A percentile compares a stretch with the other conserved stretches of the same genome.
phyloP scores from a whole-genome alignment of 1,140 invertebrate genomes.

The Trialeurodes vaporariorum region DNA sequence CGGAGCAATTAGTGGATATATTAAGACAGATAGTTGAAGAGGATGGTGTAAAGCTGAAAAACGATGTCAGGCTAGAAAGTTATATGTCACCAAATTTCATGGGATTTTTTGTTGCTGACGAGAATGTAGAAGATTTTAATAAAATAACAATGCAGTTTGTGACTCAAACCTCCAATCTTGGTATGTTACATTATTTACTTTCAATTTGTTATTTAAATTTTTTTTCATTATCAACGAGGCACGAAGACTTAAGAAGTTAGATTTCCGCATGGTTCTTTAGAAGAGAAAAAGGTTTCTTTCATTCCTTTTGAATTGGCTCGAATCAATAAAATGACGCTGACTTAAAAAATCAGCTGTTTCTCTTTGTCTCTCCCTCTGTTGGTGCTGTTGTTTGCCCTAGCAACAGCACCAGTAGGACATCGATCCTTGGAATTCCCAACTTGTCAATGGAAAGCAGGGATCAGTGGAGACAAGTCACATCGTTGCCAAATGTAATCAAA shows the following conservation, averaged over 20 bases:
- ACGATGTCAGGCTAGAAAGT: slow-evolving; percentile 55
- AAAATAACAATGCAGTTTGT: slow-evolving; percentile 60
- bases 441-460: too few species aligned
- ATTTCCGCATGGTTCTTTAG: slow-evolving; percentile 9
- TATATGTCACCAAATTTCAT: slow-evolving; percentile 78
- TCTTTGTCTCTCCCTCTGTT: slow-evolving; percentile 13
- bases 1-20: slow-evolving; percentile 46
- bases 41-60: slow-evolving; percentile 40
- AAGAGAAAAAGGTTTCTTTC: slow-evolving; percentile 5
- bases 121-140: slow-evolving; percentile 61
- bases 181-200: slow-evolving; percentile 39
- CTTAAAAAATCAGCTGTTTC: too few species aligned
- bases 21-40: slow-evolving; percentile 55
- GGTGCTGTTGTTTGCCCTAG: neutral
- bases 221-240: slow-evolving; percentile 3
- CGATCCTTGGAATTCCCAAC: too few species aligned
- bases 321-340: too few species aligned
- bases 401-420: neutral
- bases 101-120: slow-evolving; percentile 69
- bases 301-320: too few species aligned
- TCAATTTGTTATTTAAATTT: slow-evolving; percentile 7
- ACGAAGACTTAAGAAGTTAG: neutral
- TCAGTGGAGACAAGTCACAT: too few species aligned
- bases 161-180: slow-evolving; percentile 57
- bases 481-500: too few species aligned